A percentile compares a stretch with the other conserved stretches of the same genome.
Evolutionary conservation across 2,113 vertebrate species (phyloP).

Genomic region (Emydura subglobosa): DNA sequence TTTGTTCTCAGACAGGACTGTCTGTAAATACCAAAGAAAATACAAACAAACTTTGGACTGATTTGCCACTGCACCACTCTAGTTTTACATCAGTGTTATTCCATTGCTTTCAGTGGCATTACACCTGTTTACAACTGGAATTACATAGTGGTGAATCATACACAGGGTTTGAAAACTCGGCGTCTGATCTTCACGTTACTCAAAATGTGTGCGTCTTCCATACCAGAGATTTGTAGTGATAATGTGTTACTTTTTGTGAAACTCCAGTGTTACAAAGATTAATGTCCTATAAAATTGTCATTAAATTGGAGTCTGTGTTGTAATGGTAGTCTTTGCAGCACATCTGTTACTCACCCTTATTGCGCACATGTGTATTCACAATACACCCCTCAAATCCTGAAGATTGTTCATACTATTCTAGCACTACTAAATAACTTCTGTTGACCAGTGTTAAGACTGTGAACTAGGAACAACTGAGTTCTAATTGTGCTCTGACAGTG

Average conservation of each 20-base stretch:
- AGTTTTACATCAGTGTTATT: neutral
- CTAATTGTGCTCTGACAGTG: neutral
- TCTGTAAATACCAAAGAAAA: neutral
- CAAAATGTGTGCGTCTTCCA: neutral
- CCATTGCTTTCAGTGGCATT: neutral
- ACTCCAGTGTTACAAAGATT: neutral
- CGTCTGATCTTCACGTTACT: neutral
- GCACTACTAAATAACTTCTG: neutral
- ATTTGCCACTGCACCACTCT: neutral
- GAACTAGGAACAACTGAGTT: neutral
- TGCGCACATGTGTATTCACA: neutral
- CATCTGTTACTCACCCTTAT: neutral
- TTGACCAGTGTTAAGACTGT: neutral
- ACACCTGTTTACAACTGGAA: neutral
- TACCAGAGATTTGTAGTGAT: neutral
- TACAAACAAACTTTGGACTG: neutral
- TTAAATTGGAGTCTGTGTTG: neutral
- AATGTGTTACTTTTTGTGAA: neutral
- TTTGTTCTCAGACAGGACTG: neutral
- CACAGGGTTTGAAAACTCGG: neutral
- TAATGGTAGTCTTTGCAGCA: neutral
- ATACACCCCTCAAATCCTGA: fast-evolving
- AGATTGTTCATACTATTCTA: neutral
- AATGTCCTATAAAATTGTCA: neutral
- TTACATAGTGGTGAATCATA: neutral